Evolutionary conservation across 2,888 invertebrate species (phyloP).

Genomic region (Pemphredon lugubris): DNA sequence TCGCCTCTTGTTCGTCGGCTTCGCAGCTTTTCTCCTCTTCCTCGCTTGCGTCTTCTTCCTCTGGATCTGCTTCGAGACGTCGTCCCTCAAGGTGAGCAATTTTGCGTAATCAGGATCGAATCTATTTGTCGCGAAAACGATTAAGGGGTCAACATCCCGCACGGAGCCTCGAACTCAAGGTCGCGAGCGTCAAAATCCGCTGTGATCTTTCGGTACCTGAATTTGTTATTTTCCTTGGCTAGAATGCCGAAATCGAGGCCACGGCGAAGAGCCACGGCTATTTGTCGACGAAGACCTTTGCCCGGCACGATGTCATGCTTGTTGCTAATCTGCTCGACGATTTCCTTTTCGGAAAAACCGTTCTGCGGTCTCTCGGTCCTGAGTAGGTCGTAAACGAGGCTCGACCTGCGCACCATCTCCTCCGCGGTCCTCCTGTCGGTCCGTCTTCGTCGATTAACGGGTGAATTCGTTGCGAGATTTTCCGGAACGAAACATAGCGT

Average conservation of each 20-base stretch:
- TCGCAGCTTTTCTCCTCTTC: slow-evolving; percentile 1
- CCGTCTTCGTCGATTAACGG: too few relatives aligned
- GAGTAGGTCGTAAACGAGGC: slow-evolving; percentile 68
- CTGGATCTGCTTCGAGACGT: background rate
- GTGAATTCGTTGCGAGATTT: slow-evolving; percentile 1
- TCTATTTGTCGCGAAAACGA: slow-evolving; percentile 21
- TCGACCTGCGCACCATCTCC: slow-evolving; percentile 63
- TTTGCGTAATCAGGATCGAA: slow-evolving; percentile 41
- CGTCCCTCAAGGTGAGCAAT: background rate
- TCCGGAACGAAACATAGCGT: slow-evolving; percentile 1
- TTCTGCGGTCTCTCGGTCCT: slow-evolving; percentile 57
- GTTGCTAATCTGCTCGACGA: slow-evolving; percentile 66
- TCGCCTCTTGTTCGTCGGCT: slow-evolving; percentile 2
- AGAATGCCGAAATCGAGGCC: slow-evolving; percentile 75
- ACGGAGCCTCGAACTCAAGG: too few relatives aligned
- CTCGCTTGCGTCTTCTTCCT: background rate
- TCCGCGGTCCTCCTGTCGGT: background rate
- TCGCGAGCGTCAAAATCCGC: too few relatives aligned
- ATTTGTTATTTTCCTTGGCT: slow-evolving; percentile 68
- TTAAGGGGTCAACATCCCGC: background rate
- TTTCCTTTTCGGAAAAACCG: slow-evolving; percentile 68
- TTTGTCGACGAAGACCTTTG: slow-evolving; percentile 64
- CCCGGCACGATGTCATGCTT: slow-evolving; percentile 62
- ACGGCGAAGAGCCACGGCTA: slow-evolving; percentile 69
- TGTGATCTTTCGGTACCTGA: slow-evolving; percentile 69